A percentile compares a stretch with the other conserved stretches of the same genome.
Conservation (phyloP, 2,797 vertebrate genomes). For the Apogon hyalosoma region DNA sequence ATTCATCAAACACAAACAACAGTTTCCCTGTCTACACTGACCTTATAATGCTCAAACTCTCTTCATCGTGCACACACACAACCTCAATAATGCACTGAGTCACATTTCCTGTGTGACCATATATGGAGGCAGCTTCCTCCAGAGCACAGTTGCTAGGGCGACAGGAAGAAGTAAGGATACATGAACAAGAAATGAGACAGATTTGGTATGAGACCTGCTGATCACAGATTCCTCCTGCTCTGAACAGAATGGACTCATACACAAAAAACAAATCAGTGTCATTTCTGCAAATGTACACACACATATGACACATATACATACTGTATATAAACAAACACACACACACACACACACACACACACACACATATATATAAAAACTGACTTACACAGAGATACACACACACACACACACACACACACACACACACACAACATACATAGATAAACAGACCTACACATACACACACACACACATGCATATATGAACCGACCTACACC, state of each 20-base stretch:
- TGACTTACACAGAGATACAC: constrained; percentile 14
- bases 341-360: background rate
- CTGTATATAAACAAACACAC: constrained; percentile 8
- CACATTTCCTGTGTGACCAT: constrained; percentile 71
- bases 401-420: background rate
- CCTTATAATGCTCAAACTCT: constrained; percentile 33
- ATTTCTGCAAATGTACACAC: background rate
- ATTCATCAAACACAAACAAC: constrained; percentile 18
- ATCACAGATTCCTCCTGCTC: constrained; percentile 57
- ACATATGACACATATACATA: background rate
- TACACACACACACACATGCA: background rate
- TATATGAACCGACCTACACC: background rate
- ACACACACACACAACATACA: too few species aligned
- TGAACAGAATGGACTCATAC: constrained; percentile 45
- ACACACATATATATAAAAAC: background rate
- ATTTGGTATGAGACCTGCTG: constrained; percentile 54
- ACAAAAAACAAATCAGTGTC: constrained; percentile 21
- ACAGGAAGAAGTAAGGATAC: constrained; percentile 65
- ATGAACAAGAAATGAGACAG: constrained; percentile 45
- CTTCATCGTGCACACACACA: constrained; percentile 36
- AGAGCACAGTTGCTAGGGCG: constrained; percentile 77
- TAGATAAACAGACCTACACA: background rate
- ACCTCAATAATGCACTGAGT: constrained; percentile 40
- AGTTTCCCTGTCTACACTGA: constrained; percentile 36
- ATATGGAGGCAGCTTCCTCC: constrained; percentile 71